phyloP scores from a whole-genome alignment of 2,797 vertebrate species.

The Amblyraja radiata region DNA sequence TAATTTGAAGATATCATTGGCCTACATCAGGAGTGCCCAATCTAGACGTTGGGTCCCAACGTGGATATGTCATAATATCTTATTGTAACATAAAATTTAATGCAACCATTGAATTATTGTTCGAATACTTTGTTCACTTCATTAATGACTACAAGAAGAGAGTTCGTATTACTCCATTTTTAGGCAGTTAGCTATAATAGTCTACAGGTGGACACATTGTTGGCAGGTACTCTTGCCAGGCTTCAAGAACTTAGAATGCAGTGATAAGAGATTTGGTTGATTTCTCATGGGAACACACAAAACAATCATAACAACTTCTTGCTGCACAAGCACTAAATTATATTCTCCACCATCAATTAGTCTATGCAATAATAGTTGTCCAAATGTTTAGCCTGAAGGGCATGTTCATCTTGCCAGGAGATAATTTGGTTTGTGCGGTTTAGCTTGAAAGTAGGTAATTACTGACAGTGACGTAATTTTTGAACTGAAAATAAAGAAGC shows the following conservation, averaged over 20 bases:
- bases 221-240: slow-evolving; percentile 27
- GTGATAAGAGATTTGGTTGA: slow-evolving; percentile 32
- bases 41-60: neutral
- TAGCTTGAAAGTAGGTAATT: slow-evolving; percentile 20
- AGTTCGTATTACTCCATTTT: slow-evolving; percentile 28
- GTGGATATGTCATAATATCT: slow-evolving; percentile 1
- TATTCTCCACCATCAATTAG: slow-evolving; percentile 33
- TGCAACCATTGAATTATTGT: neutral
- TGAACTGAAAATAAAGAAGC: slow-evolving; percentile 21
- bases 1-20: neutral
- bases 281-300: slow-evolving; percentile 32
- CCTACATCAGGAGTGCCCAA: neutral
- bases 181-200: slow-evolving; percentile 22
- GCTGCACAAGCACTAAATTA: slow-evolving; percentile 34
- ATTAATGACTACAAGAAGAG: neutral
- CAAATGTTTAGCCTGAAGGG: slow-evolving; percentile 33
- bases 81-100: slow-evolving; percentile 22
- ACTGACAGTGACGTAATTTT: slow-evolving; percentile 18
- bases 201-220: slow-evolving; percentile 26
- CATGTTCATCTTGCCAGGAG: slow-evolving; percentile 22
- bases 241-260: slow-evolving; percentile 13
- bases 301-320: slow-evolving; percentile 37
- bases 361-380: slow-evolving; percentile 29
- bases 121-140: neutral
- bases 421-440: slow-evolving; percentile 20